Evolutionary conservation across 53 echinoderm and acorn worm genomes (phyloP).

Genomic region (Antedon mediterranea): DNA sequence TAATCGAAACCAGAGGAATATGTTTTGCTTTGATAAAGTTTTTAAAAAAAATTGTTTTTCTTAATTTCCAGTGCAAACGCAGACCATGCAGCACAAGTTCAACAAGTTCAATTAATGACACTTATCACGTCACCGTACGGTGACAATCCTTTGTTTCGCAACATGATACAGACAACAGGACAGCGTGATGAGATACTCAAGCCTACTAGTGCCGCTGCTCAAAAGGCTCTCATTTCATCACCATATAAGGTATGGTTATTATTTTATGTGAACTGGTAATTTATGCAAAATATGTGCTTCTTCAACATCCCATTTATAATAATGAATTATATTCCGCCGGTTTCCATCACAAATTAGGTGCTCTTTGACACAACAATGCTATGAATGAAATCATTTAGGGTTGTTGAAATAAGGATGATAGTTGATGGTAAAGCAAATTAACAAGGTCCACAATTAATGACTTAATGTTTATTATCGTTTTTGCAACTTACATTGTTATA

Average conservation of each 20-base stretch:
- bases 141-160: constrained; percentile 82
- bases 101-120: constrained; percentile 50
- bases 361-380: no score
- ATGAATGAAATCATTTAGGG: no score
- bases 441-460: no score
- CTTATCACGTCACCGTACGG: constrained; percentile 49
- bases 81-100: constrained; percentile 23
- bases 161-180: constrained; percentile 62
- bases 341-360: no score
- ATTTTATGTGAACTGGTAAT: not conserved
- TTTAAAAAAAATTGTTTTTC: not conserved
- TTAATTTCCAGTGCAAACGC: constrained; percentile 24
- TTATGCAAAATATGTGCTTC: not conserved
- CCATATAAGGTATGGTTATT: constrained; percentile 70
- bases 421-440: no score
- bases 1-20: no score
- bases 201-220: constrained; percentile 62
- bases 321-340: no score
- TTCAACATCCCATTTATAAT: no score
- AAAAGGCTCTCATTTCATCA: constrained; percentile 69
- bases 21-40: no score
- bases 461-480: no score
- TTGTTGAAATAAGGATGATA: no score
- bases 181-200: constrained; percentile 49
- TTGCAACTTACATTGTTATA: no score